phyloP scores from a whole-genome alignment of 1,140 invertebrate species.

The Nephotettix cincticeps region DNA sequence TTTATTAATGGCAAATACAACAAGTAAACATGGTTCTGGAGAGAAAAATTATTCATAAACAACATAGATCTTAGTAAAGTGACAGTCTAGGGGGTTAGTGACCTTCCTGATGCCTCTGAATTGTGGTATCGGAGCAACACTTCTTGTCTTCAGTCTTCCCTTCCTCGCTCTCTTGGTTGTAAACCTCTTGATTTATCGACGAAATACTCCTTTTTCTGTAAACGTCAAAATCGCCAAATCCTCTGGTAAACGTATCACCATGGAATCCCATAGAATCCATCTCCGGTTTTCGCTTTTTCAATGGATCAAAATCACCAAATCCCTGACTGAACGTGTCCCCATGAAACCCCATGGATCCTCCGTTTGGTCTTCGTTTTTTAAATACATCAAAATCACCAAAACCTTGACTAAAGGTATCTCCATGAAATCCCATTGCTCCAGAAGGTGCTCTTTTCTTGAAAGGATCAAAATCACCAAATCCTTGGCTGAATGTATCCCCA shows the following conservation, averaged over 20 bases:
- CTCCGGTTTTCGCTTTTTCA: constrained; percentile 46
- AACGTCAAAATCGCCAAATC: constrained; percentile 48
- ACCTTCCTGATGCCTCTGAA: not conserved
- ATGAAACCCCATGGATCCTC: constrained; percentile 43
- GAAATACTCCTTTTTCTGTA: constrained; percentile 38
- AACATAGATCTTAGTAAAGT: not conserved
- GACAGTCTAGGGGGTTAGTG: not conserved
- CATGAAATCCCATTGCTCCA: constrained; percentile 43
- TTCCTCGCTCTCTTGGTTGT: constrained; percentile 34
- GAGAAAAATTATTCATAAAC: not conserved
- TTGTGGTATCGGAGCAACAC: not conserved
- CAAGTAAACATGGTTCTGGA: not conserved
- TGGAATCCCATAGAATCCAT: constrained; percentile 42
- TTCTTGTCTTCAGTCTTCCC: constrained; percentile 34
- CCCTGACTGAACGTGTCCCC: constrained; percentile 46
- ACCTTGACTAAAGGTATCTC: constrained; percentile 42
- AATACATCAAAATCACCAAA: constrained; percentile 54
- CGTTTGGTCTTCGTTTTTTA: constrained; percentile 48
- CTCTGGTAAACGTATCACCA: constrained; percentile 47
- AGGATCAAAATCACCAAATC: constrained; percentile 46
- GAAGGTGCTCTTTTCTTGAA: constrained; percentile 41
- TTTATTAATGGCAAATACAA: not conserved
- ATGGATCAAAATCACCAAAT: constrained; percentile 44
- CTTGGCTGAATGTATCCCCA: constrained; percentile 44
- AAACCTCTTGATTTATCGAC: constrained; percentile 9